Conservation (phyloP, 1,140 invertebrate genomes). For the Habropoda laboriosa region DNA sequence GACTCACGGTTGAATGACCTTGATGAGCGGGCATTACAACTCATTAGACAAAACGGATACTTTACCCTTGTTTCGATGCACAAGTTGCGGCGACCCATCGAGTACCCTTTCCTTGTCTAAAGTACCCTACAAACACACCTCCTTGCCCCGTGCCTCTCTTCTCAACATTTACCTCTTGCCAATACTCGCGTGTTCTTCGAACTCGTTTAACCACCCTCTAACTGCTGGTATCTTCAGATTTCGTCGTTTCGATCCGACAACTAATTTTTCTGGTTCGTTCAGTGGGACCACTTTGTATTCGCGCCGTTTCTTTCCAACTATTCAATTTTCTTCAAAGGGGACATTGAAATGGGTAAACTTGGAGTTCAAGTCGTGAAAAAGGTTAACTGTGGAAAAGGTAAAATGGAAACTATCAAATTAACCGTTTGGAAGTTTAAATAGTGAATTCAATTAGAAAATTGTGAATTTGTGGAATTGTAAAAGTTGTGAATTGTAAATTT, state of each 20-base stretch:
- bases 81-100: conserved; percentile 29
- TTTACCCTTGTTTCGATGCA: conserved; percentile 34
- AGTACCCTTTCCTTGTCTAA: conserved; percentile 31
- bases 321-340: too few species aligned
- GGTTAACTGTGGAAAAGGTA: too few species aligned
- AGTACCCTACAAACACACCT: conserved; percentile 17
- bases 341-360: too few species aligned
- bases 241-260: not conserved
- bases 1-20: conserved; percentile 43
- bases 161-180: conserved; percentile 1
- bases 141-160: not conserved
- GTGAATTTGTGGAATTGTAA: too few species aligned
- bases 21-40: conserved; percentile 46
- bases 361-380: too few species aligned
- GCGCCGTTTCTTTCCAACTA: too few species aligned
- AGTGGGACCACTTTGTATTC: not conserved
- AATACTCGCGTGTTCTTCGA: conserved; percentile 2
- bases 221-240: not conserved
- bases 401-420: too few species aligned
- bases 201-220: not conserved
- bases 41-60: conserved; percentile 56
- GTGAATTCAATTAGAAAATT: too few species aligned
- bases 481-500: too few species aligned
- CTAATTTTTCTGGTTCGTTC: not conserved
- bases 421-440: too few species aligned